A percentile compares a stretch with the other conserved stretches of the same genome.
These are phyloP conservation scores for Eristalis tenax DNA, from an alignment of 2,888 invertebrate species.

Conservation along the genomic window DNA sequence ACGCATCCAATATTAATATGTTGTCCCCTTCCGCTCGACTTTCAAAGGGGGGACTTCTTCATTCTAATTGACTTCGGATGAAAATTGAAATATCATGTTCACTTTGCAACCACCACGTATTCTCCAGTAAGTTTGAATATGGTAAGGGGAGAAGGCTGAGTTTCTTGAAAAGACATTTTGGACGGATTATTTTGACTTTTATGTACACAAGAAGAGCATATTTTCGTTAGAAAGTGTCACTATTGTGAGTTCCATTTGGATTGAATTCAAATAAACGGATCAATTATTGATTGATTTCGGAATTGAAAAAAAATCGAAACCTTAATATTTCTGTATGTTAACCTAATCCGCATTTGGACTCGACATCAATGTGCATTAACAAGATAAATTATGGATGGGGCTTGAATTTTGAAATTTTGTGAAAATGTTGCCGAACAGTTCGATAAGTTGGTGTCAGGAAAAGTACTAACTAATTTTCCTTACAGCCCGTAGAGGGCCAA, in stretches of 20 bases:
- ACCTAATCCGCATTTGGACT: too few relatives aligned
- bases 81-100: slow-evolving; percentile 81
- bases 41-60: slow-evolving; percentile 16
- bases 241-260: not conserved
- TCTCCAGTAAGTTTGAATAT: slow-evolving; percentile 12
- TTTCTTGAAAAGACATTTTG: not conserved
- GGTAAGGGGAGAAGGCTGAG: not conserved
- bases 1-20: slow-evolving; percentile 70
- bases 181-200: not conserved
- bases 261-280: not conserved
- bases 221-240: not conserved
- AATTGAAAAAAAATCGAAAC: not conserved
- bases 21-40: slow-evolving; percentile 27
- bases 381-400: too few relatives aligned
- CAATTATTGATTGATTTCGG: not conserved
- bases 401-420: too few relatives aligned
- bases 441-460: too few relatives aligned
- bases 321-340: too few relatives aligned
- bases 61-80: slow-evolving; percentile 78
- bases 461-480: too few relatives aligned
- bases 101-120: slow-evolving; percentile 71
- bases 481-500: too few relatives aligned
- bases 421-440: too few relatives aligned
- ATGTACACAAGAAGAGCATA: not conserved
- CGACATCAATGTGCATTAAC: too few relatives aligned